Evolutionary conservation across 2,113 vertebrate species (phyloP).

Genomic region (Salvator merianae): DNA sequence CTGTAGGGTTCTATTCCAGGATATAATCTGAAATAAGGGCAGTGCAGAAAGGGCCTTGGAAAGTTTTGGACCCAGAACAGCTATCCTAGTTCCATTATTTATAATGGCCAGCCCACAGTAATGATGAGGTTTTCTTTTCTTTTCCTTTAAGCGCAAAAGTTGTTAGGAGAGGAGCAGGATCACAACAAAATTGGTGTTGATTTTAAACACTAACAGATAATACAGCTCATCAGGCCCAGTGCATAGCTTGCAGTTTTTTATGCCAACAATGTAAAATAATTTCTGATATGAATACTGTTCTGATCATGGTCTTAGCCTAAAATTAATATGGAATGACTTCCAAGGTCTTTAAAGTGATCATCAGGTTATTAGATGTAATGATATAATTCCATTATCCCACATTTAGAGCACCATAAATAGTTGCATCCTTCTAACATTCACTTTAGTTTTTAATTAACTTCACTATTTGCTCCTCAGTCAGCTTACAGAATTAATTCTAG

Average conservation of each 20-base stretch:
- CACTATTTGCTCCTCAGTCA: background rate
- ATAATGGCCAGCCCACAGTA: too few species aligned
- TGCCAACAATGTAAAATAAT: background rate
- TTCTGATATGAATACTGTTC: background rate
- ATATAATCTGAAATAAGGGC: too few species aligned
- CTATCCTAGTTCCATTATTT: too few species aligned
- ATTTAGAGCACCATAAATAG: background rate
- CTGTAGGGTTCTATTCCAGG: too few species aligned
- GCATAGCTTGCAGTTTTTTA: background rate
- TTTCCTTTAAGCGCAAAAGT: too few species aligned
- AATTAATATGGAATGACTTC: constrained; percentile 16
- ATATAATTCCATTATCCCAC: background rate
- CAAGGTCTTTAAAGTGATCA: background rate
- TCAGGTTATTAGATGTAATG: background rate
- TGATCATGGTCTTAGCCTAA: background rate
- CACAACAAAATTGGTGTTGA: too few species aligned
- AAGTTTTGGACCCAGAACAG: too few species aligned
- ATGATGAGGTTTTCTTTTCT: too few species aligned
- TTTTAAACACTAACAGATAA: too few species aligned
- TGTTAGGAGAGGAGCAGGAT: too few species aligned
- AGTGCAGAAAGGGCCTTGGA: too few species aligned
- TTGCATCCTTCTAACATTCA: background rate
- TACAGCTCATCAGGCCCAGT: too few species aligned
- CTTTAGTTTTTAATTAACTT: constrained; percentile 11
- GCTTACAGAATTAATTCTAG: background rate